Evolutionary conservation across 2,888 invertebrate genomes (phyloP).

Genomic region (Myopa testacea): DNA sequence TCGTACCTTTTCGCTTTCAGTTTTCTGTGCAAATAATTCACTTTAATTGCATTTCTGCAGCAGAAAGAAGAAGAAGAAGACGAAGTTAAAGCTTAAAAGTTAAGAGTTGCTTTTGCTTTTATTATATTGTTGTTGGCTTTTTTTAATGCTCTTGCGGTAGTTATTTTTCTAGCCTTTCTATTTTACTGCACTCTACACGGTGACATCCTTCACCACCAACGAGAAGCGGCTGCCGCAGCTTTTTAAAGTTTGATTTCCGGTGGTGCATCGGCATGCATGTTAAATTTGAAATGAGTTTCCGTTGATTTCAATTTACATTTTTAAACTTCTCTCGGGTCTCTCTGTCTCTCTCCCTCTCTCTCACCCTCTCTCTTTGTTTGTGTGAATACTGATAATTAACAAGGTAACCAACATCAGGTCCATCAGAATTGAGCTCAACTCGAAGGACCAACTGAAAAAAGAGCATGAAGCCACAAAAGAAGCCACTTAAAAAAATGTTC

Average conservation of each 20-base stretch:
- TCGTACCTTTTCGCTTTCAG: not conserved
- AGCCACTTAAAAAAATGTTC: not conserved
- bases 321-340: not conserved
- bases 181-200: no score
- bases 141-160: constrained; percentile 1
- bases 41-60: no score
- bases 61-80: no score
- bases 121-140: not conserved
- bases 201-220: not conserved
- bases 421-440: not conserved
- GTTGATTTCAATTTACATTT: constrained; percentile 13
- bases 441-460: not conserved
- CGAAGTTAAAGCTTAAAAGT: no score
- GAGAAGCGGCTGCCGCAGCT: not conserved
- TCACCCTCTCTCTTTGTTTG: no score
- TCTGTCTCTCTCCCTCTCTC: no score
- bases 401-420: not conserved
- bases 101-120: not conserved
- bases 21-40: no score
- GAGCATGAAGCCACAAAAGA: not conserved
- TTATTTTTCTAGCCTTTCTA: not conserved
- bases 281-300: not conserved
- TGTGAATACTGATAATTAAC: not conserved
- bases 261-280: not conserved
- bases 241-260: not conserved